Percentiles rank a stretch among this genome's conserved stretches.
Evolutionary conservation across 2,113 vertebrate genomes (phyloP).

Genomic region (Eptesicus fuscus): DNA sequence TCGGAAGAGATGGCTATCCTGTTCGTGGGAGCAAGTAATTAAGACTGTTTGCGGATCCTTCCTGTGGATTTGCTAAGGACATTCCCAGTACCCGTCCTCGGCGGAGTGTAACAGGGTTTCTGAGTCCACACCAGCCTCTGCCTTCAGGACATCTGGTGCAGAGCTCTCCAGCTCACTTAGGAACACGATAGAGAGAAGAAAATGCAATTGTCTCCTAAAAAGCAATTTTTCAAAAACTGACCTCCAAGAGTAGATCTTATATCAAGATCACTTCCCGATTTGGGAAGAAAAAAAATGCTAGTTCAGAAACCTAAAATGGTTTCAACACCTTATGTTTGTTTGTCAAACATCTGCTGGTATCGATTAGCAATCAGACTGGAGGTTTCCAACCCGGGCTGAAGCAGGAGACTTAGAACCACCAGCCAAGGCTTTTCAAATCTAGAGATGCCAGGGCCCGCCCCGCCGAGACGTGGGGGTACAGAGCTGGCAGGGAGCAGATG

Average conservation of each 20-base stretch:
- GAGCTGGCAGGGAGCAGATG: too few relatives aligned
- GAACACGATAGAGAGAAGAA: background rate
- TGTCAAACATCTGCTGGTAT: background rate
- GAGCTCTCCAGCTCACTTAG: background rate
- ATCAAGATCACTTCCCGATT: background rate
- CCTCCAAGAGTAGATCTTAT: background rate
- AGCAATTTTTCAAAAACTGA: background rate
- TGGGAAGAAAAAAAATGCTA: background rate
- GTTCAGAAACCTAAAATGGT: background rate
- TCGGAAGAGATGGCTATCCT: constrained; percentile 66
- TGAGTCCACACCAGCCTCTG: background rate
- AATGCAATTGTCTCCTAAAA: background rate
- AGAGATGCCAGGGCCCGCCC: background rate
- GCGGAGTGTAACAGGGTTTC: background rate
- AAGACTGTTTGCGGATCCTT: constrained; percentile 42
- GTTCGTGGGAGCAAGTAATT: constrained; percentile 43
- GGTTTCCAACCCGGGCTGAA: background rate
- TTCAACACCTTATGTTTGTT: background rate
- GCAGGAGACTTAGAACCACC: background rate
- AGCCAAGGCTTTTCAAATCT: background rate
- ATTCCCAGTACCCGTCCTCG: background rate
- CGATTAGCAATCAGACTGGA: background rate
- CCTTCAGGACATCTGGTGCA: background rate
- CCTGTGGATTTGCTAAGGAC: background rate
- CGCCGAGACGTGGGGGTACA: too few relatives aligned